These are phyloP conservation scores for Petrophora chlorosata DNA, from an alignment of 2,888 invertebrate species.

Conservation along the genomic window DNA sequence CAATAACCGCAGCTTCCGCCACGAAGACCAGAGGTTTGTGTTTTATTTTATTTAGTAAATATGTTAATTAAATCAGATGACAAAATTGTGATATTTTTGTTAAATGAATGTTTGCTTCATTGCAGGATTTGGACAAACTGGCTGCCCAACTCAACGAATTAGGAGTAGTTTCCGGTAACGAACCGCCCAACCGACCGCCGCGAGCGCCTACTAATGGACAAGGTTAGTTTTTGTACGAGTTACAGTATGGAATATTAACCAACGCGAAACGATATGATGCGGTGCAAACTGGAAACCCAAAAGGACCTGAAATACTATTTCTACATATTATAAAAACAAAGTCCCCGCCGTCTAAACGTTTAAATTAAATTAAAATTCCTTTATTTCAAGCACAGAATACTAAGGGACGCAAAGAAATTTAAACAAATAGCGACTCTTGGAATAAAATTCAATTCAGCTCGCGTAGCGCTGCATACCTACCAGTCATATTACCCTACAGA, in stretches of 20 bases:
- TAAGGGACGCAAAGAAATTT: no score
- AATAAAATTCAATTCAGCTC: no score
- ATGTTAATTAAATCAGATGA: no score
- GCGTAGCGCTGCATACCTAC: no score
- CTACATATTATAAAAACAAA: no score
- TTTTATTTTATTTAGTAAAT: conserved; percentile 30
- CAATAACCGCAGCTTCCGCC: conserved; percentile 89
- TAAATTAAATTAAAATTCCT: no score
- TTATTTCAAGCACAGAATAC: no score
- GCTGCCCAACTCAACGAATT: conserved; percentile 98
- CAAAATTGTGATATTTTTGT: no score
- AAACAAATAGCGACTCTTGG: no score
- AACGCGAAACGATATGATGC: neutral
- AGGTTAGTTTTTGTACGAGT: conserved; percentile 47
- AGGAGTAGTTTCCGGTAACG: conserved; percentile 90
- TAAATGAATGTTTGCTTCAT: conserved; percentile 36
- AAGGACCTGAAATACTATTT: no score
- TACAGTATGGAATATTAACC: neutral
- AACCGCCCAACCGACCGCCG: conserved; percentile 83
- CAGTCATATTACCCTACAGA: no score
- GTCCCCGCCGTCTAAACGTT: no score
- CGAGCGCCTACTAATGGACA: conserved; percentile 77
- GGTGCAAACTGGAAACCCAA: neutral
- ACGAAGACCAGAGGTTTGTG: conserved; percentile 95
- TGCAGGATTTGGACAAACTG: conserved; percentile 97